Evolutionary conservation across 2,113 vertebrate genomes (phyloP).

Genomic region (Periophthalmus modestus): DNA sequence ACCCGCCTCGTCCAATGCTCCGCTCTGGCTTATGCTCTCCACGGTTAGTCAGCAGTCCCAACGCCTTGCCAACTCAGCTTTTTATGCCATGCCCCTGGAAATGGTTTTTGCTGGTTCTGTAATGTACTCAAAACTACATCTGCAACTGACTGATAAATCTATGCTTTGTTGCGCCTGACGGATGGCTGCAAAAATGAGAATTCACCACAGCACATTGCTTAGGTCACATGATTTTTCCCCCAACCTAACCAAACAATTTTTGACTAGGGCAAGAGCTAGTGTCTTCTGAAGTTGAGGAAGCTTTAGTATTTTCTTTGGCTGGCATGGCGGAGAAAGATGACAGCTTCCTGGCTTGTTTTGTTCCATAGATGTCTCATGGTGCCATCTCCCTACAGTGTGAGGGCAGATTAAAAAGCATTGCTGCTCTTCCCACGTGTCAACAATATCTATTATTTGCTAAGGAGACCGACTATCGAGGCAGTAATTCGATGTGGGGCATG

Average conservation of each 20-base stretch:
- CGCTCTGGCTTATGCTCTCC: slow-evolving; percentile 48
- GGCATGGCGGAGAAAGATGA: slow-evolving; percentile 15
- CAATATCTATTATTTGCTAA: slow-evolving; percentile 53
- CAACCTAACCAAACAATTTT: slow-evolving; percentile 16
- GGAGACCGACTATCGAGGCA: slow-evolving; percentile 36
- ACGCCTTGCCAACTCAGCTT: slow-evolving; percentile 68
- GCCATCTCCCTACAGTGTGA: slow-evolving; percentile 6
- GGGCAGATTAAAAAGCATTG: slow-evolving; percentile 13
- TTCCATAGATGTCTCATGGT: slow-evolving; percentile 24
- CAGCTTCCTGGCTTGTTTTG: slow-evolving; percentile 34
- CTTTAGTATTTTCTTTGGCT: slow-evolving; percentile 30
- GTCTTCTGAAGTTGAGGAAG: slow-evolving; percentile 18
- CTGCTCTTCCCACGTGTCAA: slow-evolving; percentile 30
- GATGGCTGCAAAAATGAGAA: slow-evolving; percentile 63
- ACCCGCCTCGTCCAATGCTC: slow-evolving; percentile 30
- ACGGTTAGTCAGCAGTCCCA: slow-evolving; percentile 63
- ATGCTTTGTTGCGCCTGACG: slow-evolving; percentile 58
- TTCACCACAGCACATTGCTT: slow-evolving; percentile 46
- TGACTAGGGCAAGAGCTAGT: slow-evolving; percentile 13
- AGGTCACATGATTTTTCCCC: slow-evolving; percentile 41
- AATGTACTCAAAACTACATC: slow-evolving; percentile 71
- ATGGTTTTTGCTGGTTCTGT: slow-evolving; percentile 66
- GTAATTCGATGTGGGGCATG: slow-evolving; percentile 32
- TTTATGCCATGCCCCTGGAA: slow-evolving; percentile 59
- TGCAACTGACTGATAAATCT: slow-evolving; percentile 73